Conservation (phyloP, 1,140 invertebrate species). For the Drosophila nannoptera region DNA sequence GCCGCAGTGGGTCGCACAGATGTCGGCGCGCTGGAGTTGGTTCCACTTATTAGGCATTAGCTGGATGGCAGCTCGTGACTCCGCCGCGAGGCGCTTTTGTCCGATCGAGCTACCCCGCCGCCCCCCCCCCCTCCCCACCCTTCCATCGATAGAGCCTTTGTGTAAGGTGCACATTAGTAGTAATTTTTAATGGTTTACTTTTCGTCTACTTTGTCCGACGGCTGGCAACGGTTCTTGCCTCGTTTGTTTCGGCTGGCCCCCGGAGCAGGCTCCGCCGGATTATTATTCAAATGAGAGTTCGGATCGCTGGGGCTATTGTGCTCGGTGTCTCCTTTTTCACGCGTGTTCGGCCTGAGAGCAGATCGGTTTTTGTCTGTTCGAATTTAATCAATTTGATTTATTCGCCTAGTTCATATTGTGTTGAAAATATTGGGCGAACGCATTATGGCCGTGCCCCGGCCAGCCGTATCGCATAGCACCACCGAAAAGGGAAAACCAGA, state of each 20-base stretch:
- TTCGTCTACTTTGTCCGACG: conserved; percentile 65
- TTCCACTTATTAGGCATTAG: conserved; percentile 64
- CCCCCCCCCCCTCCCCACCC: not conserved
- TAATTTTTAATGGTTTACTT: conserved; percentile 77
- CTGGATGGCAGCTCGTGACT: conserved; percentile 62
- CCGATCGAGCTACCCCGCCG: conserved; percentile 33
- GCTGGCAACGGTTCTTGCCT: conserved; percentile 53
- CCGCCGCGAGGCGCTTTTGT: conserved; percentile 60
- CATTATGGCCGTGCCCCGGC: conserved; percentile 55
- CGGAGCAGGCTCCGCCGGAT: conserved; percentile 64
- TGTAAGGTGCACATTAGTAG: conserved; percentile 78
- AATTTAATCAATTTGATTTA: conserved; percentile 78
- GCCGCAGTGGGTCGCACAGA: conserved; percentile 74
- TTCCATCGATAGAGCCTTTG: conserved; percentile 40
- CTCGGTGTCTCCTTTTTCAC: not conserved
- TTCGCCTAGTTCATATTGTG: conserved; percentile 66
- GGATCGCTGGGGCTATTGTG: conserved; percentile 35
- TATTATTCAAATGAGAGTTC: conserved; percentile 72
- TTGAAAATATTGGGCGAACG: conserved; percentile 69
- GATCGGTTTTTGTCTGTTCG: conserved; percentile 50
- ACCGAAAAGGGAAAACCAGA: conserved; percentile 51
- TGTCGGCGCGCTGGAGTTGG: conserved; percentile 16
- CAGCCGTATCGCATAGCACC: conserved; percentile 61
- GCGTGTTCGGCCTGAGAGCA: conserved; percentile 11
- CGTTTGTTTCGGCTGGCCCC: conserved; percentile 51